These are phyloP conservation scores for Vesta saturnalis DNA, from an alignment of 2,888 invertebrate species.

Conservation along the genomic window DNA sequence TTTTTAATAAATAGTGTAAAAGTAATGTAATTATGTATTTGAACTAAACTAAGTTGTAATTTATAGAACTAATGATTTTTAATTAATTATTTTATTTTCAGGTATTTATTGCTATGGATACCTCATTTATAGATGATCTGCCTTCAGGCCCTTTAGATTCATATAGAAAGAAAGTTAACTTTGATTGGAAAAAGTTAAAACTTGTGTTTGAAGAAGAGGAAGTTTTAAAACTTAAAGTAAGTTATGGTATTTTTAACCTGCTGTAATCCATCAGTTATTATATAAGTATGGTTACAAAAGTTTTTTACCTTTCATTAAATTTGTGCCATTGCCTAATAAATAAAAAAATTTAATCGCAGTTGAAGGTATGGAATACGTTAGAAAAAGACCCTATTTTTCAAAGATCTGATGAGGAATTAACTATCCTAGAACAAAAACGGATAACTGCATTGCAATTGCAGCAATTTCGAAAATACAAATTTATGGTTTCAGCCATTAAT, in stretches of 20 bases:
- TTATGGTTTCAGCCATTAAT: conserved; percentile 62
- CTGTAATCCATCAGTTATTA: no score
- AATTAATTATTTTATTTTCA: conserved; percentile 12
- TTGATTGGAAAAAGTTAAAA: conserved; percentile 88
- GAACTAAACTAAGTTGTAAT: neutral
- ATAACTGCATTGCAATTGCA: conserved; percentile 75
- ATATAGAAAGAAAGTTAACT: conserved; percentile 82
- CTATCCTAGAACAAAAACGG: conserved; percentile 79
- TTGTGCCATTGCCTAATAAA: no score
- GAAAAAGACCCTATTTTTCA: conserved; percentile 84
- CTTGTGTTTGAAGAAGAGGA: conserved; percentile 80
- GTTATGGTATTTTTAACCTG: no score
- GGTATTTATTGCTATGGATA: conserved; percentile 55
- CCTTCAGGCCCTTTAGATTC: conserved; percentile 80
- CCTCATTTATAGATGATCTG: conserved; percentile 73
- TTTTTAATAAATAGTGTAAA: neutral
- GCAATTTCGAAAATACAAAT: conserved; percentile 72
- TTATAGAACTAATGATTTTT: neutral
- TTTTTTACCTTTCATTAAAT: no score
- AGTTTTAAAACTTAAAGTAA: conserved; percentile 80
- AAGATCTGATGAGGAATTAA: conserved; percentile 68
- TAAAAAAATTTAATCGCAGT: conserved; percentile 67
- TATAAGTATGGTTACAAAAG: no score
- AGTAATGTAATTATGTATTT: no score
- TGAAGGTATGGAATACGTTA: conserved; percentile 80